Evolutionary conservation across 2,888 invertebrate species (phyloP).

Genomic region (Stratiomys singularior): DNA sequence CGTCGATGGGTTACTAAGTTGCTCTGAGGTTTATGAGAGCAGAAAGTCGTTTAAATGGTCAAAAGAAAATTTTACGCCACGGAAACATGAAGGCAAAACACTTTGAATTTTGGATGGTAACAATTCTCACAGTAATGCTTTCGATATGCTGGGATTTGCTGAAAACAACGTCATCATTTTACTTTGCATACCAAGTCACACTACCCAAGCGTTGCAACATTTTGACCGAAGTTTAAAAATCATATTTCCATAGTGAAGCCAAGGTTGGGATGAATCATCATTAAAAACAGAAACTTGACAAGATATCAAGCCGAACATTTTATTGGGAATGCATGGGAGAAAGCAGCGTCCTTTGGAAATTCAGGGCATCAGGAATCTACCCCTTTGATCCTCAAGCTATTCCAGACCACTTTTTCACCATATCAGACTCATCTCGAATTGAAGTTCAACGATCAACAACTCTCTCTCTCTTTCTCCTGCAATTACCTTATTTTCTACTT

Average conservation of each 20-base stretch:
- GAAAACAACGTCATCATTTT: constrained; percentile 29
- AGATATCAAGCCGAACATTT: constrained; percentile 22
- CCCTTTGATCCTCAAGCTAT: constrained; percentile 31
- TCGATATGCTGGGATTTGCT: constrained; percentile 29
- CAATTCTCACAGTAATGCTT: constrained; percentile 53
- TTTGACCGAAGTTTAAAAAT: constrained; percentile 2
- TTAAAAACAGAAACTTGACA: constrained; percentile 10
- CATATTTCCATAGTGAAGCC: constrained; percentile 8
- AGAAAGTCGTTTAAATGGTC: too few relatives aligned
- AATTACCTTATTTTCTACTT: too few relatives aligned
- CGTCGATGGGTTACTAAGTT: too few relatives aligned
- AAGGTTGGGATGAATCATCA: not conserved
- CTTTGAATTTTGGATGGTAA: too few relatives aligned
- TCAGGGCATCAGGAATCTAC: constrained; percentile 29
- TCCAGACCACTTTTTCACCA: constrained; percentile 3
- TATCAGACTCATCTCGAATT: too few relatives aligned
- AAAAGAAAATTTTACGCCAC: too few relatives aligned
- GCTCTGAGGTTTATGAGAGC: too few relatives aligned
- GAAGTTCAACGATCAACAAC: too few relatives aligned
- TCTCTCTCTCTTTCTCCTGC: too few relatives aligned
- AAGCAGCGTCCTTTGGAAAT: constrained; percentile 13
- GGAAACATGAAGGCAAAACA: too few relatives aligned
- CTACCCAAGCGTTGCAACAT: constrained; percentile 21
- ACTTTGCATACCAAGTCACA: constrained; percentile 27
- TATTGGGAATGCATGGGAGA: constrained; percentile 26